A percentile compares a stretch with the other conserved stretches of the same genome.
Conservation (phyloP, 2,797 vertebrate species). For the Darevskia mixta region DNA sequence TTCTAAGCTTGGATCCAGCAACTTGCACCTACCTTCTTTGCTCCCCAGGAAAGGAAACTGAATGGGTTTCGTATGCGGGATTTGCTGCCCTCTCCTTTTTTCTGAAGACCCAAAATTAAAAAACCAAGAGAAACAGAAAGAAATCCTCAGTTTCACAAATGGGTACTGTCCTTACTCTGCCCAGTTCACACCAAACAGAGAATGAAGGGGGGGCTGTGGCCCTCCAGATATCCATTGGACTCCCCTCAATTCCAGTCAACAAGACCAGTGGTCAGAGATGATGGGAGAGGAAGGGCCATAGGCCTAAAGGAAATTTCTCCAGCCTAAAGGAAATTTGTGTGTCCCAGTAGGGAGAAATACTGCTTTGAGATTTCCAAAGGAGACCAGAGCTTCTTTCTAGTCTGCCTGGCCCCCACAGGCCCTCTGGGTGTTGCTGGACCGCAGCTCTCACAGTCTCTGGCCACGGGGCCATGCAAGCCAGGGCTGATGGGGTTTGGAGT, state of each 20-base stretch:
- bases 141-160: not conserved
- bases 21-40: conserved; percentile 41
- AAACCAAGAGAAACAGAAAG: conserved; percentile 22
- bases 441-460: too few relatives aligned
- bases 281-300: too few relatives aligned
- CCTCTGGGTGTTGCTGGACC: too few relatives aligned
- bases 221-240: not conserved
- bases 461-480: too few relatives aligned
- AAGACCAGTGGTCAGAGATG: not conserved
- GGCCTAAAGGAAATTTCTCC: too few relatives aligned
- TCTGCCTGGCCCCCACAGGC: too few relatives aligned
- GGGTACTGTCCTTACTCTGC: not conserved
- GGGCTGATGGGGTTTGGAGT: not conserved
- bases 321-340: not conserved
- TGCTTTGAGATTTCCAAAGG: not conserved
- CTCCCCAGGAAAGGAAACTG: conserved; percentile 36
- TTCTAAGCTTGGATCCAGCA: not conserved
- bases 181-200: not conserved
- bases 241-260: not conserved
- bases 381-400: not conserved
- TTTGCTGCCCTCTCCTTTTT: not conserved
- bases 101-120: conserved; percentile 8
- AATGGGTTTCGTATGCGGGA: not conserved
- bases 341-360: not conserved
- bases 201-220: not conserved